These are phyloP conservation scores for Ormyrus thymus DNA, from an alignment of 2,888 invertebrate genomes.

Conservation along the genomic window DNA sequence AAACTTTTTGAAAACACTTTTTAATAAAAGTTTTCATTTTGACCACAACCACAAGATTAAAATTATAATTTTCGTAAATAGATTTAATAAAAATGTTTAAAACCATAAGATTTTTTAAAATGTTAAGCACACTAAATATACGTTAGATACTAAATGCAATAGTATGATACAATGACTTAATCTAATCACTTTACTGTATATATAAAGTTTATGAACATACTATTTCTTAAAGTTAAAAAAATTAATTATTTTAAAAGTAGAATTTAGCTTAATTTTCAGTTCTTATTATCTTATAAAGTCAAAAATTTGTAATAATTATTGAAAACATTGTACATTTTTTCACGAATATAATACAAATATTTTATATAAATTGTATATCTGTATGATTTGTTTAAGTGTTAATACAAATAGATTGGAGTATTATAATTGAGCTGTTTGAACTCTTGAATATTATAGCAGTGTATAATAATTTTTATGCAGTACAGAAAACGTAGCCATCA, in stretches of 20 bases:
- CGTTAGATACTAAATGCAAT: background rate
- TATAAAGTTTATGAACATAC: conserved; percentile 18
- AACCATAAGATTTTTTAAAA: too few species aligned
- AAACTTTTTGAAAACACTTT: too few species aligned
- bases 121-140: background rate
- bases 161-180: conserved; percentile 5
- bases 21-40: too few species aligned
- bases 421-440: conserved; percentile 48
- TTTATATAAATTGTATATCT: conserved; percentile 38
- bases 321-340: conserved; percentile 25
- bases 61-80: too few species aligned
- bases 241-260: conserved; percentile 5
- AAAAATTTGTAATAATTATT: conserved; percentile 24
- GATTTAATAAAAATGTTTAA: too few species aligned
- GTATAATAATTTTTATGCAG: conserved; percentile 60
- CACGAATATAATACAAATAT: conserved; percentile 47
- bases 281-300: conserved; percentile 5
- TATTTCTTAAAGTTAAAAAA: conserved; percentile 4
- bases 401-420: conserved; percentile 58
- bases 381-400: conserved; percentile 57
- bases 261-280: background rate
- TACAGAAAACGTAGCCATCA: conserved; percentile 67
- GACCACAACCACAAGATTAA: too few species aligned
- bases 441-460: conserved; percentile 56
- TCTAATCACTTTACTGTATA: conserved; percentile 3